phyloP scores from a whole-genome alignment of 1,140 invertebrate genomes.

The Lasaia peninsularis region DNA sequence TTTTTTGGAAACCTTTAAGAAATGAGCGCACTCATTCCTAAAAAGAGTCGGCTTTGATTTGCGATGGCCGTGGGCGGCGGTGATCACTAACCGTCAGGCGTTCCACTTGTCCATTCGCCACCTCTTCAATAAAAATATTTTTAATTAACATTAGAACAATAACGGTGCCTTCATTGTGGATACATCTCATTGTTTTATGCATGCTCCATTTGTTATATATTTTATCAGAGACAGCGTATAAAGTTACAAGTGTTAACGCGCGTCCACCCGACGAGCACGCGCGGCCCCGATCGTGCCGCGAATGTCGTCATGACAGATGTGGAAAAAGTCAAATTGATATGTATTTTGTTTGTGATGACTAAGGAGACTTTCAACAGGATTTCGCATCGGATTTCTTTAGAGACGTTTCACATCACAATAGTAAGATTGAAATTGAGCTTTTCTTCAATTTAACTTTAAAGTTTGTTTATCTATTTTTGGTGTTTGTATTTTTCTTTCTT shows the following conservation, averaged over 20 bases:
- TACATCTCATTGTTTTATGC: conserved; percentile 23
- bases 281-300: conserved; percentile 66
- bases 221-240: conserved; percentile 37
- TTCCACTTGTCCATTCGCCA: too few relatives aligned
- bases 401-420: conserved; percentile 1
- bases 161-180: conserved; percentile 1
- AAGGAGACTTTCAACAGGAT: conserved; percentile 71
- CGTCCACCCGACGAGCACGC: conserved; percentile 53
- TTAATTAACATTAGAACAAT: conserved; percentile 7
- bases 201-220: conserved; percentile 34
- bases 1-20: too few relatives aligned
- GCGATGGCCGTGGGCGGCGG: too few relatives aligned
- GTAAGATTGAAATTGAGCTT: too few relatives aligned
- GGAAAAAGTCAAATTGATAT: conserved; percentile 74
- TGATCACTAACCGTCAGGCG: too few relatives aligned
- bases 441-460: too few relatives aligned
- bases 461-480: too few relatives aligned
- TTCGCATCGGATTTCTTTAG: conserved; percentile 44
- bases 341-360: conserved; percentile 44
- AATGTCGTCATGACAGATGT: conserved; percentile 62
- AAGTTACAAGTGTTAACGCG: conserved; percentile 31
- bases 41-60: too few relatives aligned
- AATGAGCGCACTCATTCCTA: too few relatives aligned
- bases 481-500: too few relatives aligned
- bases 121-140: too few relatives aligned